A percentile compares a stretch with the other conserved stretches of the same genome.
These are phyloP conservation scores for Myotis daubentonii DNA, from an alignment of 2,797 vertebrate species.

Conservation along the genomic window DNA sequence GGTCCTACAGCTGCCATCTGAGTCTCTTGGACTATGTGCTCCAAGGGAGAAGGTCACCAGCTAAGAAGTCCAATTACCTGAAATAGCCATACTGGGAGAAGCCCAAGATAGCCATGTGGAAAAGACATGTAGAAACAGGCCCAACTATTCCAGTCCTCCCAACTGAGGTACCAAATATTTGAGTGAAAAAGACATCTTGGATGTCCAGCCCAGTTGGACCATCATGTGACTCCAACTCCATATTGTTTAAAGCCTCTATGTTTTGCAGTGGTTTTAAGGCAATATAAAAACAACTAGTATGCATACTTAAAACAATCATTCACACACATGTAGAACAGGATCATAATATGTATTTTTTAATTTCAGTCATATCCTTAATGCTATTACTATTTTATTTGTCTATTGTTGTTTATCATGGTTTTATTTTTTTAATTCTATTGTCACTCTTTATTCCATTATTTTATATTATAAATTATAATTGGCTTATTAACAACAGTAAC, in stretches of 20 bases:
- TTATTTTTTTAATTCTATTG: conserved; percentile 71
- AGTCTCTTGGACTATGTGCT: neutral
- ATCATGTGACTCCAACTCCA: neutral
- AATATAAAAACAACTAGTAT: conserved; percentile 23
- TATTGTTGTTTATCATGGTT: conserved; percentile 45
- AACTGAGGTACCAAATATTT: neutral
- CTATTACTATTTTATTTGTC: conserved; percentile 62
- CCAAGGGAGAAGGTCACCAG: neutral
- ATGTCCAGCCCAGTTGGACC: neutral
- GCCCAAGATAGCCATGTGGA: neutral
- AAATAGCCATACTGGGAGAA: neutral
- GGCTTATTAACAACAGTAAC: conserved; percentile 54
- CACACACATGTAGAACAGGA: conserved; percentile 9
- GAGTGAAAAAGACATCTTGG: neutral
- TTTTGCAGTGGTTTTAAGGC: neutral
- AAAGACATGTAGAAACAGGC: neutral
- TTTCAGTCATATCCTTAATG: conserved; percentile 48
- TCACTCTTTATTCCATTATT: conserved; percentile 55
- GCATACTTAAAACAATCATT: conserved; percentile 46
- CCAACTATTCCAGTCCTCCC: neutral
- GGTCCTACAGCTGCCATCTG: neutral
- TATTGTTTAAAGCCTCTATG: neutral
- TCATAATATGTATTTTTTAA: conserved; percentile 30
- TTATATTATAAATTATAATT: conserved; percentile 67
- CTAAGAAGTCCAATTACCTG: neutral